Conservation (phyloP, 2,888 invertebrate genomes). For the Cerastis rubricosa region DNA sequence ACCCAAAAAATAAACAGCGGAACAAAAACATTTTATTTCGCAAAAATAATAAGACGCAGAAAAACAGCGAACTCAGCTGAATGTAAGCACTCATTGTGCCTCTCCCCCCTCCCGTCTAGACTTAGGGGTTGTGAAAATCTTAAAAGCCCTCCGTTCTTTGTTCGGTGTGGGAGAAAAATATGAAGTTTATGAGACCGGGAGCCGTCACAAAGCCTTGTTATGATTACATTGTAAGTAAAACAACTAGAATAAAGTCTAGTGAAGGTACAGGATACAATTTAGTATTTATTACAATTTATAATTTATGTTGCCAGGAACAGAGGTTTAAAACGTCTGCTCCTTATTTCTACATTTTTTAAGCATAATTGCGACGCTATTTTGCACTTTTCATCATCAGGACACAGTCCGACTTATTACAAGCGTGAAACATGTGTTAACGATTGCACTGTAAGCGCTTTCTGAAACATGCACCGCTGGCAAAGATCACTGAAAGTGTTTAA, state of each 20-base stretch:
- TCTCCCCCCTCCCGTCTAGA: slow-evolving; percentile 69
- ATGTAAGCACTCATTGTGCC: slow-evolving; percentile 62
- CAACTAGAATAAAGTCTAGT: slow-evolving; percentile 23
- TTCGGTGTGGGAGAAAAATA: slow-evolving; percentile 65
- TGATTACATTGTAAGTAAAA: slow-evolving; percentile 51
- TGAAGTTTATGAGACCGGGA: slow-evolving; percentile 62
- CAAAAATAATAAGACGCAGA: slow-evolving; percentile 71
- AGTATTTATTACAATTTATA: slow-evolving; percentile 20
- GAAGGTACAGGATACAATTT: slow-evolving; percentile 12
- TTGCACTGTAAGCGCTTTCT: slow-evolving; percentile 11
- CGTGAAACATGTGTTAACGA: slow-evolving; percentile 2
- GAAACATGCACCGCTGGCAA: not conserved
- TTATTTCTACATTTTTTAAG: slow-evolving; percentile 3
- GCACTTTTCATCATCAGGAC: not conserved
- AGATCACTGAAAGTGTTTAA: not conserved
- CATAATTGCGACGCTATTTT: not conserved
- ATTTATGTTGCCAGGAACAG: not conserved
- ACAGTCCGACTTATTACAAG: not conserved
- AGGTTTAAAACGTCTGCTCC: not conserved
- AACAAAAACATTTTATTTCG: slow-evolving; percentile 73
- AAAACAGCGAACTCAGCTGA: slow-evolving; percentile 72
- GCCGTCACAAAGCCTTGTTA: slow-evolving; percentile 44
- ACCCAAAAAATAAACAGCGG: slow-evolving; percentile 32
- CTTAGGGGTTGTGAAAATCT: slow-evolving; percentile 68
- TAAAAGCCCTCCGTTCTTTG: slow-evolving; percentile 70